Evolutionary conservation across 2,797 vertebrate genomes (phyloP), one percentile per base, ranked within the genome.

Genomic region (Peromyscus attwateri): DNA sequence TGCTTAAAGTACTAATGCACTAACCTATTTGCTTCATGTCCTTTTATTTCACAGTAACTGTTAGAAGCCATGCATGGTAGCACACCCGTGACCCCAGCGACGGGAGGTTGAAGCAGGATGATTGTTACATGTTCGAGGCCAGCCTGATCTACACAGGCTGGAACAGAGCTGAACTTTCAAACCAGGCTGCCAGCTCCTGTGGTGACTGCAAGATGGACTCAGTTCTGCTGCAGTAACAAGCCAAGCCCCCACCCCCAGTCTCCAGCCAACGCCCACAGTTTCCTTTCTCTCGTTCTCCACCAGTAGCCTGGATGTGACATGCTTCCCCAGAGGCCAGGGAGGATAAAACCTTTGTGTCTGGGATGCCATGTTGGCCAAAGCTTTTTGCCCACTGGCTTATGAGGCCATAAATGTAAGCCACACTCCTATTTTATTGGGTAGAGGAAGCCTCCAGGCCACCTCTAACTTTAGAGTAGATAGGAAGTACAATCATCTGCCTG

Each of bases 321-420:
- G 13, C 62, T 75, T 40, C 11, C 83, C 49, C 66, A 57, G 87
- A 75, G 60, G 40, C 43, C 7, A 9, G 31, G 23, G 52, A 89
- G 55, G 68, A 68, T 23, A 70, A 75, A 83, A 66, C 25, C 2
- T 87, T 60, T 79, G 21, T 64, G 70, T 92, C 11, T 43, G 84
- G 2, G 16, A 1, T 73, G 46, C 71, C 55, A 23, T 49, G 43
- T 43, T 89, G 16, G 79, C 71, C 77, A n/a, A 27, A 82, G 52
- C 21, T 94, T 82, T 66, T 66, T 25, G 57, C 55, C 80, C 6
- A 29, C 16, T 29, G 57, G 46, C 40, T 75, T 57, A 4, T 29
- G 52, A 95, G 70, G 64, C 57, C 68, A 95, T 75, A 95, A 92
- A 60, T 21, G 8, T 57, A 83, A 73, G 60, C 60, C 46, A 60